Evolutionary conservation across 2,113 vertebrate genomes (phyloP).

Genomic region (Psettodes erumei): DNA sequence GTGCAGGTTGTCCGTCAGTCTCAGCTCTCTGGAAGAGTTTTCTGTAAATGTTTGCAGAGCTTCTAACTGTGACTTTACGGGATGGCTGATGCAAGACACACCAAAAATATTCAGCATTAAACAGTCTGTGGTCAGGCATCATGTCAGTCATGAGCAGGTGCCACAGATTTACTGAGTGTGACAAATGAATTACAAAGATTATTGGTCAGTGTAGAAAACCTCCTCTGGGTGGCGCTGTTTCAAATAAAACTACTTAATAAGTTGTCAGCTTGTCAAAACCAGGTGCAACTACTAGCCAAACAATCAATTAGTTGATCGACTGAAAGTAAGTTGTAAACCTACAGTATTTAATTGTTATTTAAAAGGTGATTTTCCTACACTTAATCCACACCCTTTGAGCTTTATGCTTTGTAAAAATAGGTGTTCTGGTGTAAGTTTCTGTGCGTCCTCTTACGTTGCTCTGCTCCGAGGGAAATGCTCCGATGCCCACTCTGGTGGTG

Average conservation of each 20-base stretch:
- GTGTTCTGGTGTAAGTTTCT: neutral
- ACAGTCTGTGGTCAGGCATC: too few relatives aligned
- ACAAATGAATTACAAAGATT: neutral
- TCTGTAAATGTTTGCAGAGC: neutral
- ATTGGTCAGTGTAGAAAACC: neutral
- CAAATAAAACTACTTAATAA: constrained; percentile 1
- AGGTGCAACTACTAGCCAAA: neutral
- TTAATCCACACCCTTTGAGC: too few relatives aligned
- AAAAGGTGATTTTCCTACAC: too few relatives aligned
- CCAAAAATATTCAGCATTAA: too few relatives aligned
- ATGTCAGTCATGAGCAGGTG: neutral
- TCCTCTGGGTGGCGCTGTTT: constrained; percentile 47
- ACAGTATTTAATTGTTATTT: too few relatives aligned
- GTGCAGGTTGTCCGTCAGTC: neutral
- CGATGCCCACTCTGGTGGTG: constrained; percentile 95
- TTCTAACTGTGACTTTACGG: neutral
- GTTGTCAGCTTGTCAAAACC: too few relatives aligned
- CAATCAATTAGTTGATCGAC: neutral
- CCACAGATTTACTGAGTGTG: neutral
- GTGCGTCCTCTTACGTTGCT: constrained; percentile 86
- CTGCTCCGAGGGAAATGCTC: constrained; percentile 96
- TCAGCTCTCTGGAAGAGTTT: neutral
- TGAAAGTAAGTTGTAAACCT: neutral
- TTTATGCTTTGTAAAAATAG: neutral
- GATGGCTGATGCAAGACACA: neutral